phyloP scores from a whole-genome alignment of 2,797 vertebrate genomes.

The Pantherophis vulpinus region DNA sequence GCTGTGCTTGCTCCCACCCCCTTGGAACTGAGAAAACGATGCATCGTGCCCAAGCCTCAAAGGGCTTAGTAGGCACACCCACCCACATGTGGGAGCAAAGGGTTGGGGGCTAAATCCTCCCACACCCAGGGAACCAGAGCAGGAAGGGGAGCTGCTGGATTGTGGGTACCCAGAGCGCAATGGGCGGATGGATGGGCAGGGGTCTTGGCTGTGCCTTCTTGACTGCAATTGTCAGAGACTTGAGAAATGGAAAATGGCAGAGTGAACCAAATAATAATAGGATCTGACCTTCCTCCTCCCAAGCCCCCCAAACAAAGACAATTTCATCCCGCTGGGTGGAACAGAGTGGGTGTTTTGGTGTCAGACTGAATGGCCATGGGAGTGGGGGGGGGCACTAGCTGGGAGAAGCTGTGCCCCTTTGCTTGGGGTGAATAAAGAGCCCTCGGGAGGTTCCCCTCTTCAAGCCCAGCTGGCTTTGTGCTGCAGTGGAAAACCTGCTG shows the following conservation, averaged over 20 bases:
- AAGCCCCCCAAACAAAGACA: rapidly evolving
- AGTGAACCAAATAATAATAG: slow-evolving; percentile 27
- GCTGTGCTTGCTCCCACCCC: neutral
- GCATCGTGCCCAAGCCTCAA: neutral
- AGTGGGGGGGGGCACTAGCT: neutral
- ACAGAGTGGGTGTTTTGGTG: rapidly evolving
- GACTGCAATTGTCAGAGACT: slow-evolving; percentile 1
- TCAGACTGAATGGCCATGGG: neutral
- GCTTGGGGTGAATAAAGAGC: neutral
- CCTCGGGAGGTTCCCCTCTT: neutral
- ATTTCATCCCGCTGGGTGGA: rapidly evolving
- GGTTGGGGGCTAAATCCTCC: neutral
- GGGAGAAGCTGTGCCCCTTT: neutral
- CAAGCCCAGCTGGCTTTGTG: neutral
- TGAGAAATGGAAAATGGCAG: slow-evolving; percentile 40
- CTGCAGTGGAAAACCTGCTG: neutral
- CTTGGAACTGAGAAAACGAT: no score
- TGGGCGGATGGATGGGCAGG: neutral
- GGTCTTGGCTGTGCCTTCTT: neutral
- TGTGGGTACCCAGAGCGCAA: neutral
- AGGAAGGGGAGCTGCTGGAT: neutral
- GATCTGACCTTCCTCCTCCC: slow-evolving; percentile 9
- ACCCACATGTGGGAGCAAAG: neutral
- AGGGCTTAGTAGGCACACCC: neutral
- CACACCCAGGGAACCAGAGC: neutral